These are phyloP conservation scores for Hermaeophaga mercurialis DNA, from an alignment of 2,888 invertebrate genomes.

Conservation along the genomic window DNA sequence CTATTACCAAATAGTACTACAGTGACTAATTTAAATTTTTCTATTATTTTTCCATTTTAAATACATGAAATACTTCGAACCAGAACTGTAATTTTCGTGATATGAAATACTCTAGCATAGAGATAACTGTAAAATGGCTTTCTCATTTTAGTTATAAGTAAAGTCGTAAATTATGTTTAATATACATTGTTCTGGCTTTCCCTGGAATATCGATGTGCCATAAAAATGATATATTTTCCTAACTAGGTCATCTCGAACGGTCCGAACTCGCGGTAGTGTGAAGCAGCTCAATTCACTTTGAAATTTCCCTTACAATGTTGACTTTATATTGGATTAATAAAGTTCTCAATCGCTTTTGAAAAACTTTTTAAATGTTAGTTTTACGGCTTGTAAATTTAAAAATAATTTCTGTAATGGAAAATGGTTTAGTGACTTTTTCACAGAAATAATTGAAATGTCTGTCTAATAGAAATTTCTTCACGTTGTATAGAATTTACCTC, in stretches of 20 bases:
- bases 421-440: no score
- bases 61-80: background rate
- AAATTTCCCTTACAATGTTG: slow-evolving; percentile 16
- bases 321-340: slow-evolving; percentile 11
- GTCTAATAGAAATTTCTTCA: no score
- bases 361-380: slow-evolving; percentile 3
- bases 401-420: no score
- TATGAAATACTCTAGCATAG: slow-evolving; percentile 4
- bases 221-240: slow-evolving; percentile 29
- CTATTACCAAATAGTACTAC: no score
- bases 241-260: slow-evolving; percentile 13
- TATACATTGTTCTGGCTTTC: slow-evolving; percentile 24
- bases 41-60: background rate
- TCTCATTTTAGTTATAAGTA: slow-evolving; percentile 29
- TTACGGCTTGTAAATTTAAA: no score
- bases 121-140: slow-evolving; percentile 23
- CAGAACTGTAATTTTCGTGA: slow-evolving; percentile 8
- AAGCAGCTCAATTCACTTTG: slow-evolving; percentile 16
- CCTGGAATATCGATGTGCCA: slow-evolving; percentile 29
- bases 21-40: no score
- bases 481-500: no score
- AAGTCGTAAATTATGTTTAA: slow-evolving; percentile 31
- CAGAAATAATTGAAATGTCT: no score
- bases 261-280: background rate
- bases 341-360: slow-evolving; percentile 7